Base-by-base conservation (phyloP, 2,113 vertebrate genomes). In the Ictidomys tridecemlineatus region DNA sequence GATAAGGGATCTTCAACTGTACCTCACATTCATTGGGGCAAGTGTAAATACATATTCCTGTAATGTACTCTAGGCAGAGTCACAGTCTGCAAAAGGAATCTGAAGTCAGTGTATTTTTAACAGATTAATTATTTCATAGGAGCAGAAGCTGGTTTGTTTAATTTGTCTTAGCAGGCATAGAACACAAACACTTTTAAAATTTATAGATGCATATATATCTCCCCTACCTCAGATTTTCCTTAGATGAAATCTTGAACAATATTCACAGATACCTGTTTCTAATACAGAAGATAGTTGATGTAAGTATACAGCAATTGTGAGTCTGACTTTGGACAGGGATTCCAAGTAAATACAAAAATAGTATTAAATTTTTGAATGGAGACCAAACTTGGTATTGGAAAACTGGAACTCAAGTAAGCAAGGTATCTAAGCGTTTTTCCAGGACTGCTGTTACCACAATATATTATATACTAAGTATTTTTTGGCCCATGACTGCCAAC, bases 41-140 rank as follows among this genome's bases (percentile, higher is more conserved):
- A 87, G 18, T 78, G 20, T 89, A 89, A 65, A 78, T 51, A 58
- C 45, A 8, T 80, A 78, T 88, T 88, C 37, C 45, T 51, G 0
- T 91, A 76, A 51, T 93, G 39, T 58, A 69, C 58, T 90, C 18
- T 95, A 18, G 89, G 16, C 37, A 80, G 53, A 95, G 65, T 76
- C 69, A 51, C 48, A 51, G n/a, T 69, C 93, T 39, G 48, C 67
- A 87, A 67, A 91, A 93, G 72, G 12, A 16, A 72, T 91, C 37
- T 93, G 22, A 65, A 83, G 14, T 91, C 87, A 94, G 4, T 79
- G 32, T 48, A 34, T 58, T 93, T 96, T 72, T 82, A 51, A 83
- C 39, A 73, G 51, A 87, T 84, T 93, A 93, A 87, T 92, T 93
- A 93, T 76, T 90, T 93, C 69, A 76, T 34, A 61, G 39, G 56